Evolutionary conservation across 2,888 invertebrate species (phyloP).

Genomic region (Salpingus planirostris): DNA sequence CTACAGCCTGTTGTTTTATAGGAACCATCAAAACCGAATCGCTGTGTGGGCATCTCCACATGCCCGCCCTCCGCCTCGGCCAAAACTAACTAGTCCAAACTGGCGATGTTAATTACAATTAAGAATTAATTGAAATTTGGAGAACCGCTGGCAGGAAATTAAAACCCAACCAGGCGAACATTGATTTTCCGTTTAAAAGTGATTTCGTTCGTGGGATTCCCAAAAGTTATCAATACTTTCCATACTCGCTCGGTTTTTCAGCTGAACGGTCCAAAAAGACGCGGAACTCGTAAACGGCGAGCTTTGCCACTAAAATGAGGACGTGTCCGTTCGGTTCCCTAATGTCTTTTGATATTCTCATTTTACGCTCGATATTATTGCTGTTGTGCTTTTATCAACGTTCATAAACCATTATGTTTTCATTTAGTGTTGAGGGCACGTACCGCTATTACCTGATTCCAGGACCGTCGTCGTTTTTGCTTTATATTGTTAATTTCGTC

Average conservation of each 20-base stretch:
- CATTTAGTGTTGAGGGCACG: slow-evolving; percentile 13
- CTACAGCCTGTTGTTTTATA: slow-evolving; percentile 12
- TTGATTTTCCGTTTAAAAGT: not conserved
- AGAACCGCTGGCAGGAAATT: no score
- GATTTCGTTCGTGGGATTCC: not conserved
- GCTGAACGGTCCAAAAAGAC: no score
- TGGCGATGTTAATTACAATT: no score
- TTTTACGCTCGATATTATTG: slow-evolving; percentile 17
- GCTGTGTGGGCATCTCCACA: slow-evolving; percentile 6
- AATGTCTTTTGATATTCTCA: slow-evolving; percentile 11
- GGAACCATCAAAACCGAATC: slow-evolving; percentile 8
- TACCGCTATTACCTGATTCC: no score
- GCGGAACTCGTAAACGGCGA: slow-evolving; percentile 14
- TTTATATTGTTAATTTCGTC: no score
- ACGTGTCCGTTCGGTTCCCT: slow-evolving; percentile 12
- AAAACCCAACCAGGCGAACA: not conserved
- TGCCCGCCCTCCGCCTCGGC: not conserved
- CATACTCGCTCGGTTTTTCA: no score
- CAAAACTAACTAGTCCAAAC: no score
- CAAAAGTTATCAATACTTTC: not conserved
- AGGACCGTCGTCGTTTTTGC: no score
- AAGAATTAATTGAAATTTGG: no score
- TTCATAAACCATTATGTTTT: slow-evolving; percentile 15
- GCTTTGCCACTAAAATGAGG: slow-evolving; percentile 14
- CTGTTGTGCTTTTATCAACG: slow-evolving; percentile 15